Conservation (phyloP, 2,888 invertebrate species). For the Barypeithes pellucidus region DNA sequence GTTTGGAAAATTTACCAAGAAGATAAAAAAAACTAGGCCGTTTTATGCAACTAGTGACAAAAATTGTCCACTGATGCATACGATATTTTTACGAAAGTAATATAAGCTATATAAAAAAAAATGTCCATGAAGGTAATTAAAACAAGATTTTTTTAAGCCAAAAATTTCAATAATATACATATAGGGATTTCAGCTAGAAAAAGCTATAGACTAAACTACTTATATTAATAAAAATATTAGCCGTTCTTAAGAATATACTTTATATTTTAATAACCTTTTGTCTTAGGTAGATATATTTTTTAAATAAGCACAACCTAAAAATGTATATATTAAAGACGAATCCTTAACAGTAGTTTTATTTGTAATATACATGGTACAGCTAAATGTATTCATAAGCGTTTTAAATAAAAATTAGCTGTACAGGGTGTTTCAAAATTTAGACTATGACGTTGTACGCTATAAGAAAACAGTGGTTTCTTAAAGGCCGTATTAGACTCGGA, state of each 20-base stretch:
- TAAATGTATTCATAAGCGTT: not conserved
- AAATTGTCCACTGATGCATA: not conserved
- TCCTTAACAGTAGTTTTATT: not conserved
- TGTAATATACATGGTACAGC: not conserved
- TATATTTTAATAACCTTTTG: slow-evolving; percentile 7
- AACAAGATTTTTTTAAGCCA: not conserved
- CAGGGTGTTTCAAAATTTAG: too few relatives aligned
- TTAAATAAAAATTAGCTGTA: not conserved
- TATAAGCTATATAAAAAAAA: not conserved
- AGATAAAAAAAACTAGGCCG: too few relatives aligned
- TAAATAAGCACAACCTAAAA: slow-evolving; percentile 29
- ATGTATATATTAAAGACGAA: not conserved
- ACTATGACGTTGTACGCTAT: too few relatives aligned
- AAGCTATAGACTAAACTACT: slow-evolving; percentile 15
- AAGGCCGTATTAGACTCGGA: too few relatives aligned
- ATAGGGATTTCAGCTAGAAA: slow-evolving; percentile 11
- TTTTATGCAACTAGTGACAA: not conserved
- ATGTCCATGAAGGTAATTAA: not conserved
- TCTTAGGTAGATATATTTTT: slow-evolving; percentile 17
- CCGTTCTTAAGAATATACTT: slow-evolving; percentile 16
- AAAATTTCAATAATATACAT: not conserved
- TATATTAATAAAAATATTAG: slow-evolving; percentile 15
- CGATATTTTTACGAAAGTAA: not conserved
- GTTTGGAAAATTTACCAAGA: too few relatives aligned
- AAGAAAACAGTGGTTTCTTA: too few relatives aligned